phyloP scores from a whole-genome alignment of 2,797 vertebrate species.

The Morus bassanus region DNA sequence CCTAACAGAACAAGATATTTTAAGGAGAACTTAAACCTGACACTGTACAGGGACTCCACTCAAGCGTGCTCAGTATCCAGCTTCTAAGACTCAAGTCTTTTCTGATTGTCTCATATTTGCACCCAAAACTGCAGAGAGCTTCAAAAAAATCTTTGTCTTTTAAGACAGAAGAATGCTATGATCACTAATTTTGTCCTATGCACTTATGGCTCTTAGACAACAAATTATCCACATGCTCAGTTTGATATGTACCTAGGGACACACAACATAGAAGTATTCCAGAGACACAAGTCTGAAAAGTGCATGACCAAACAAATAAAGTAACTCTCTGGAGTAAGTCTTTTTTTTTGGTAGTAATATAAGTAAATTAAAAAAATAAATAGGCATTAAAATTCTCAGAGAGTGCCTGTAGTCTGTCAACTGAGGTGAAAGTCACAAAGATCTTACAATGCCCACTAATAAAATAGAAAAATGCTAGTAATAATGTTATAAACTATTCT shows the following conservation, averaged over 20 bases:
- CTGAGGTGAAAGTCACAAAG: not conserved
- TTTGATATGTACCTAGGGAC: not conserved
- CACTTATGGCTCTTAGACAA: accelerated
- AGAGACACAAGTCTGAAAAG: not conserved
- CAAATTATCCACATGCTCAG: not conserved
- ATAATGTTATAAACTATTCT: not conserved
- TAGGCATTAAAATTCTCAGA: not conserved
- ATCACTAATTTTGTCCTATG: not conserved
- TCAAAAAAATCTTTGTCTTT: not conserved
- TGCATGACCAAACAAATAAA: not conserved
- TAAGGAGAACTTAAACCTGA: not conserved
- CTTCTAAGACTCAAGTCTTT: not conserved
- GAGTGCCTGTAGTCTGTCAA: not conserved
- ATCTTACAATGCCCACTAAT: not conserved
- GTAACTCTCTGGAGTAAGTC: not conserved
- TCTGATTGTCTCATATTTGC: not conserved
- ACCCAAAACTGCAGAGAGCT: not conserved
- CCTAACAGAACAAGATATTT: not conserved
- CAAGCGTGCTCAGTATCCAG: accelerated
- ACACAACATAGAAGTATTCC: not conserved
- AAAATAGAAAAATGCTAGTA: conserved; percentile 5
- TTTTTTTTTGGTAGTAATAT: not conserved
- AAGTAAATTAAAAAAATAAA: not conserved
- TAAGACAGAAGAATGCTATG: not conserved
- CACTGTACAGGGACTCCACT: not conserved